Base-by-base conservation (phyloP, 2,797 vertebrate genomes). In the Cottoperca gobio region DNA sequence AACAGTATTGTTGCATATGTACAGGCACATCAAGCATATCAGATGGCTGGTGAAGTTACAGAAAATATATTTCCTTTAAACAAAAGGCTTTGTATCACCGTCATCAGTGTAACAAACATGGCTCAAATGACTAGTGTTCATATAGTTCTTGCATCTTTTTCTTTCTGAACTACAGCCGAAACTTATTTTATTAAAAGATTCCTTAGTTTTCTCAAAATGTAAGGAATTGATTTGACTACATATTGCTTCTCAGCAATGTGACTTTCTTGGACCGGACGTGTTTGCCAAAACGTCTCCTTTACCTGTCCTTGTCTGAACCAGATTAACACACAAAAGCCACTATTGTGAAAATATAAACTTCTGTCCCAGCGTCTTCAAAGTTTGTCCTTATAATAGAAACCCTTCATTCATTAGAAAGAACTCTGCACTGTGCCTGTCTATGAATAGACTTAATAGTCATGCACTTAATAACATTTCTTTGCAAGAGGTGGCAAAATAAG, bases 1-100 rank as follows among this genome's bases (percentile, higher is more conserved):
- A 80, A 83, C 73, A 70, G 70, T 77, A 73, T 84, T 84, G 83
- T 89, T 90, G 87, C 86, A 77, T 88, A 80, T 85, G 71, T 85
- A 91, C 88, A 83, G 76, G 84, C 86, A 81, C 74, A 66, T 68
- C 19, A 88, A 88, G 76, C 78, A 35, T 59, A 54, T 68, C 59
- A 60, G 31, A 86, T 74, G 68, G 35, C 63, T 73, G 31, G 73
- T 65, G 53, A 57, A 50, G 11, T 63, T 64, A 76, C 63, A 58
- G 28, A 75, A 83, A 79, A 80, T 26, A 60, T n/a, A 8, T 63
- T 61, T 55, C 62, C 48, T 68, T 58, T 16, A 21, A 73, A 70
- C 31, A 55, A 69, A 72, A 73, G n/a, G 81, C 40, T 37, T 53
- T 55, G 6, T 8, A 7, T 54, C 39, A 28, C 72, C 14, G 10